A percentile compares a stretch with the other conserved stretches of the same genome.
Conservation (phyloP, 2,113 vertebrate genomes). For the Eurypyga helias region DNA sequence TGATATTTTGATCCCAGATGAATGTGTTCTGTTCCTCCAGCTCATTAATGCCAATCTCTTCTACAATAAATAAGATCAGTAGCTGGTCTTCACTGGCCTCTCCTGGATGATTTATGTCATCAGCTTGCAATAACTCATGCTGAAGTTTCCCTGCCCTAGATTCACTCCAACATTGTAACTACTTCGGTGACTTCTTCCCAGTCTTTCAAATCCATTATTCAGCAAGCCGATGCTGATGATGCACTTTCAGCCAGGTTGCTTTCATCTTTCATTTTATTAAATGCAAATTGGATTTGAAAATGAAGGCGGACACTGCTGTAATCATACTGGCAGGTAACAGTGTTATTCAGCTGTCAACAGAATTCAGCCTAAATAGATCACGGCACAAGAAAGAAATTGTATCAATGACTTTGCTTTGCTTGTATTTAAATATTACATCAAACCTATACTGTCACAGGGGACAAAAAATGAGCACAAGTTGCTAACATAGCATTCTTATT, state of each 20-base stretch:
- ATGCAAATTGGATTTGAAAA: slow-evolving; percentile 64
- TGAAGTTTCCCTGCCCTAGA: slow-evolving; percentile 58
- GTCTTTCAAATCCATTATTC: slow-evolving; percentile 66
- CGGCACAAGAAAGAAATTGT: slow-evolving; percentile 32
- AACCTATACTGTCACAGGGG: neutral
- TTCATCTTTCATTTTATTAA: slow-evolving; percentile 67
- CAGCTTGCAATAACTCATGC: slow-evolving; percentile 25
- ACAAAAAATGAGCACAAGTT: neutral
- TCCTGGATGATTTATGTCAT: slow-evolving; percentile 55
- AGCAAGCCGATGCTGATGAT: slow-evolving; percentile 48
- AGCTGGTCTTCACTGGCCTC: slow-evolving; percentile 10
- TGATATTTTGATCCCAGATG: neutral
- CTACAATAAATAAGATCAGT: neutral
- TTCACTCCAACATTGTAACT: neutral
- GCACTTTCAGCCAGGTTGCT: slow-evolving; percentile 61
- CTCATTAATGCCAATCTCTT: slow-evolving; percentile 53
- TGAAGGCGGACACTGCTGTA: slow-evolving; percentile 52
- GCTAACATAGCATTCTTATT: slow-evolving; percentile 17
- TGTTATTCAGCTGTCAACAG: slow-evolving; percentile 58
- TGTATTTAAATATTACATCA: slow-evolving; percentile 63
- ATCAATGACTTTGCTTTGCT: slow-evolving; percentile 26
- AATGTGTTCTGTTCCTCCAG: neutral
- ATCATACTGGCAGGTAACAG: slow-evolving; percentile 39
- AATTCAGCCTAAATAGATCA: slow-evolving; percentile 62
- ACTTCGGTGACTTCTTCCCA: slow-evolving; percentile 52